phyloP scores from a whole-genome alignment of 2,113 vertebrate genomes.

The Vulpes lagopus region DNA sequence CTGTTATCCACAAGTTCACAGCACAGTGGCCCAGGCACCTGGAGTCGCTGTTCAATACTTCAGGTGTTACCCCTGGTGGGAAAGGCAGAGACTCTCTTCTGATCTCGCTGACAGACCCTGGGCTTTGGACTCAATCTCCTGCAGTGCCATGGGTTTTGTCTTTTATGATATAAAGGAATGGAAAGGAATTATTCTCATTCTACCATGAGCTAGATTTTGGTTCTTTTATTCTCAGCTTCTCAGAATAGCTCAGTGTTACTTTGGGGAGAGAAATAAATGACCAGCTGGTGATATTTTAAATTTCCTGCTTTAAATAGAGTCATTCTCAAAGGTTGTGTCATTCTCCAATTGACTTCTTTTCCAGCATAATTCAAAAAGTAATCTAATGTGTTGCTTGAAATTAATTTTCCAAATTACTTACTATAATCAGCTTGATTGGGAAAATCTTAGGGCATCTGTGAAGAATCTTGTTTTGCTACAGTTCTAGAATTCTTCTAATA shows the following conservation, averaged over 20 bases:
- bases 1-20: accelerated
- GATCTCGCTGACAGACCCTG: background rate
- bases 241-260: background rate
- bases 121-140: no score
- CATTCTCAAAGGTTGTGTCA: background rate
- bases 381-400: background rate
- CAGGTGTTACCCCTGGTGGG: background rate
- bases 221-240: background rate
- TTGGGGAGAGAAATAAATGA: background rate
- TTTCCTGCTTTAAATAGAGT: background rate
- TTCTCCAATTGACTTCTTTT: background rate
- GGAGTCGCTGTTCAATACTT: no score
- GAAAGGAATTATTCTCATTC: background rate
- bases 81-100: background rate
- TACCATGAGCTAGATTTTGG: background rate
- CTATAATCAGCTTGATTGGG: background rate
- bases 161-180: background rate
- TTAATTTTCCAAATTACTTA: constrained; percentile 43
- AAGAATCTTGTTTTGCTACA: background rate
- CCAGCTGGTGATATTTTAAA: background rate
- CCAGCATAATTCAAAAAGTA: background rate
- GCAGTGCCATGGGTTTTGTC: background rate
- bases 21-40: accelerated
- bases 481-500: background rate
- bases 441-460: background rate